Evolutionary conservation across 1,140 invertebrate genomes (phyloP).

Genomic region (Drosophila pachea): DNA sequence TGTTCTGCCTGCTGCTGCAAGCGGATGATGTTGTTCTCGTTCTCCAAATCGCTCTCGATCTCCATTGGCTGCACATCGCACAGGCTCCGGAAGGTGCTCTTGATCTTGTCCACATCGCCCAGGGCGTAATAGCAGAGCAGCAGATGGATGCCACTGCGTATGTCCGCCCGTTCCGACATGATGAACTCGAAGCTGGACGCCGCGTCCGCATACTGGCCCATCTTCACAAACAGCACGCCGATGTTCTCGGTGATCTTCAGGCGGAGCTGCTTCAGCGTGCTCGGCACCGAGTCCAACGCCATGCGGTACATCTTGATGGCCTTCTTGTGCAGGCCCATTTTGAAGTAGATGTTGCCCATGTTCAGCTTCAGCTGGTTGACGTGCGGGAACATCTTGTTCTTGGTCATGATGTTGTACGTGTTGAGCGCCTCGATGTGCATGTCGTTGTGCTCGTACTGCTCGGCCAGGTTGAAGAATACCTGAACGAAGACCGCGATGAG

Average conservation of each 20-base stretch:
- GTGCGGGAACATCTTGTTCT: conserved; percentile 92
- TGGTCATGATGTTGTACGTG: conserved; percentile 93
- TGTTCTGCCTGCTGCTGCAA: conserved; percentile 65
- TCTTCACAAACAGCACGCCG: conserved; percentile 95
- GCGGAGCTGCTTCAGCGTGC: conserved; percentile 93
- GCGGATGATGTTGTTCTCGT: conserved; percentile 68
- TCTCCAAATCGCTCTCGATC: conserved; percentile 90
- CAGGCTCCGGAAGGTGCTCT: conserved; percentile 93
- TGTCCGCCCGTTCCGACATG: conserved; percentile 96
- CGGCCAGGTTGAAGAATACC: conserved; percentile 96
- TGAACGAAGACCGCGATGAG: conserved; percentile 72
- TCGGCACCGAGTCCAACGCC: conserved; percentile 96
- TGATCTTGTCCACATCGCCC: conserved; percentile 96
- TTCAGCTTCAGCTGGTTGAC: conserved; percentile 96
- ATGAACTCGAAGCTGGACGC: conserved; percentile 98
- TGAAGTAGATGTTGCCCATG: conserved; percentile 98
- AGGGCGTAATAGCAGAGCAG: conserved; percentile 96
- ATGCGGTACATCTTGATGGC: conserved; percentile 98
- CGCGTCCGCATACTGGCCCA: conserved; percentile 97
- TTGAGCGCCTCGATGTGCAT: conserved; percentile 97
- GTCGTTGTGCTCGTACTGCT: conserved; percentile 95
- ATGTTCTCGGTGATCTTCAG: conserved; percentile 99
- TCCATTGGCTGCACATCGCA: conserved; percentile 92
- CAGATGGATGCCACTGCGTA: conserved; percentile 93
- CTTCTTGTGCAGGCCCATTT: conserved; percentile 95